Conservation (phyloP, 2,797 vertebrate species). For the Malacoraja senta region DNA sequence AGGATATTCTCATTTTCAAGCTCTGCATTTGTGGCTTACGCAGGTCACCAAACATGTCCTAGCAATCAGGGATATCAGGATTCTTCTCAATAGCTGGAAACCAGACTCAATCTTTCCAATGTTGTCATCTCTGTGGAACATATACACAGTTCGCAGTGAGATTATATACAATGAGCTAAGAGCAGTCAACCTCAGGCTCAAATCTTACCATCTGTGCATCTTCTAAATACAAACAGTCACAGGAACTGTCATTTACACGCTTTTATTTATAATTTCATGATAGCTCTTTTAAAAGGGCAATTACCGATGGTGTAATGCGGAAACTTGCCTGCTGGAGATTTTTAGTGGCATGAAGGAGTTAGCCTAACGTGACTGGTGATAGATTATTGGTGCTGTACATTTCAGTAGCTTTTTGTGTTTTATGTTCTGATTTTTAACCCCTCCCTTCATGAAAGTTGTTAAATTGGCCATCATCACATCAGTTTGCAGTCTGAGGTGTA, state of each 20-base stretch:
- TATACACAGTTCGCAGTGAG: background rate
- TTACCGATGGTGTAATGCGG: background rate
- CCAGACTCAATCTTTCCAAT: background rate
- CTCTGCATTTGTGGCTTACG: no score
- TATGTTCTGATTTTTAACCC: background rate
- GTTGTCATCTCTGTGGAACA: no score
- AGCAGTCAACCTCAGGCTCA: background rate
- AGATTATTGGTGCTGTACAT: background rate
- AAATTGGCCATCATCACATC: background rate
- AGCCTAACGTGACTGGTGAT: background rate
- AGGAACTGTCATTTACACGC: background rate
- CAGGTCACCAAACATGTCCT: background rate
- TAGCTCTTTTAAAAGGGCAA: background rate
- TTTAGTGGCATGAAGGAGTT: background rate
- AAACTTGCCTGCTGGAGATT: background rate
- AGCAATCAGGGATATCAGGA: no score
- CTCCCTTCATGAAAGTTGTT: background rate
- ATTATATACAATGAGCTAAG: conserved; percentile 1
- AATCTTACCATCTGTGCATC: background rate
- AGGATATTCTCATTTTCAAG: no score
- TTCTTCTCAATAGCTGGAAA: background rate
- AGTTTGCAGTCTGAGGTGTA: background rate
- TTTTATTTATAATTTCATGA: background rate
- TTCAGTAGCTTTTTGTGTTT: background rate
- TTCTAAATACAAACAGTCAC: background rate